These are phyloP conservation scores for Podarcis siculus DNA, from an alignment of 2,797 vertebrate species.

Conservation along the genomic window DNA sequence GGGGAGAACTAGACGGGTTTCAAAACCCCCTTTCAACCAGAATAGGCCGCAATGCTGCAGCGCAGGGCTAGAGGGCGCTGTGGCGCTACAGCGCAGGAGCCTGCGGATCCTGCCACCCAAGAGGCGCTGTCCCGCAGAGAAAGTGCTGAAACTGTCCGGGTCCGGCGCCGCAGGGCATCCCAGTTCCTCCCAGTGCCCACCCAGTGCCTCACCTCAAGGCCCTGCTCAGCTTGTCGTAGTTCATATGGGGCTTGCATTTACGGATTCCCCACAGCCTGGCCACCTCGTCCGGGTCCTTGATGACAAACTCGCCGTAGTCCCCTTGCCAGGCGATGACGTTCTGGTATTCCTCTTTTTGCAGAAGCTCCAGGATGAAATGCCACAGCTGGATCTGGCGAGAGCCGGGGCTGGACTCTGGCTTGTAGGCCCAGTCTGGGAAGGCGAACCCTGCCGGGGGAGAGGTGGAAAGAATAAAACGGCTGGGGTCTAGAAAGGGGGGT, in stretches of 20 bases:
- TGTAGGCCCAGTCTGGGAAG: conserved; percentile 96
- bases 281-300: conserved; percentile 95
- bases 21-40: not conserved
- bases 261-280: conserved; percentile 91
- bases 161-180: accelerated
- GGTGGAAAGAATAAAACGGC: not conserved
- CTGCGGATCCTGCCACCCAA: too few relatives aligned
- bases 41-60: not conserved
- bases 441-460: conserved; percentile 83
- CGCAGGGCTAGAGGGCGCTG: too few relatives aligned
- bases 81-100: not conserved
- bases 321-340: conserved; percentile 94
- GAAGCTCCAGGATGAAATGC: conserved; percentile 94
- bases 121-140: not conserved
- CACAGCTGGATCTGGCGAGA: conserved; percentile 95
- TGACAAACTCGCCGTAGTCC: conserved; percentile 94
- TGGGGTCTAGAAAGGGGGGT: not conserved
- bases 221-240: conserved; percentile 94
- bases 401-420: conserved; percentile 92
- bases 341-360: conserved; percentile 93
- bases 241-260: conserved; percentile 97
- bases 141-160: not conserved
- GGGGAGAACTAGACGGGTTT: not conserved
- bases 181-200: not conserved
- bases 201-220: conserved; percentile 82